These are phyloP conservation scores for Bruchidius siliquastri DNA, from an alignment of 2,888 invertebrate species.

Conservation along the genomic window DNA sequence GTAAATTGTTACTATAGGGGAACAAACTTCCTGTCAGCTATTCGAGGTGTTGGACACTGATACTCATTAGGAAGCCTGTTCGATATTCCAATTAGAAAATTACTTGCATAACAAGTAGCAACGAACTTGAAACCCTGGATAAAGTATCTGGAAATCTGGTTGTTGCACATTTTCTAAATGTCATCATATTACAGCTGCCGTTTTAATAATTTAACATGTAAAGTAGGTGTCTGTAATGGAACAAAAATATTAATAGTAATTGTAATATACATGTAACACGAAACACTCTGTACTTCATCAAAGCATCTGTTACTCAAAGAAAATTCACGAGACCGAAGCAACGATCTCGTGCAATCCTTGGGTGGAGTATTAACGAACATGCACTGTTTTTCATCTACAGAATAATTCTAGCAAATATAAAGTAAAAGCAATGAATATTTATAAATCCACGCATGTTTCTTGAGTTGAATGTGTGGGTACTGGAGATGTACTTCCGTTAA, in stretches of 20 bases:
- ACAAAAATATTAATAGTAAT: neutral
- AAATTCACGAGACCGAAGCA: neutral
- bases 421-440: neutral
- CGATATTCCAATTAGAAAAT: too few species aligned
- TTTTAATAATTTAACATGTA: neutral
- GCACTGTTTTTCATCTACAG: neutral
- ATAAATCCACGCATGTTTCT: neutral
- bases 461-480: neutral
- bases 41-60: too few species aligned
- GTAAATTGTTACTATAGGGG: too few species aligned
- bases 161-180: too few species aligned
- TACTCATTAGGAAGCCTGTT: too few species aligned
- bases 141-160: too few species aligned
- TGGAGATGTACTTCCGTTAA: neutral
- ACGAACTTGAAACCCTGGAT: too few species aligned
- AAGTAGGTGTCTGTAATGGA: neutral
- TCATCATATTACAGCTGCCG: neutral
- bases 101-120: too few species aligned
- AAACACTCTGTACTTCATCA: neutral
- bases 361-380: neutral
- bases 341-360: neutral
- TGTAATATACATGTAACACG: neutral
- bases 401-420: neutral
- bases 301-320: neutral
- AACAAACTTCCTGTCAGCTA: too few species aligned